Percentiles rank a stretch among this genome's conserved stretches.
phyloP scores from a whole-genome alignment of 2,797 vertebrate genomes.

The Falco peregrinus region DNA sequence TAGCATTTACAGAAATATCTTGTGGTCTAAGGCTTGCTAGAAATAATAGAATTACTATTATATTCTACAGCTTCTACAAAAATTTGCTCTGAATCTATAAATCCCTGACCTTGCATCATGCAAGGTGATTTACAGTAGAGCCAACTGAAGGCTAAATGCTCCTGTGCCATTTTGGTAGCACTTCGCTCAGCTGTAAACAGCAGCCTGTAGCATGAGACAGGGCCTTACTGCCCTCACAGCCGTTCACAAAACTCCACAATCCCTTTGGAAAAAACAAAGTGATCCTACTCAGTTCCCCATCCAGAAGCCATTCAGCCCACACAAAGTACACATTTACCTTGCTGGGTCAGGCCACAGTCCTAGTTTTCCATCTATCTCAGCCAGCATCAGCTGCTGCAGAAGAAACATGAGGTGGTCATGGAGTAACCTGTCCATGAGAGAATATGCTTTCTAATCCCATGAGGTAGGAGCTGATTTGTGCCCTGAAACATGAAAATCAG shows the following conservation, averaged over 20 bases:
- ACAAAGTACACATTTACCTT: neutral
- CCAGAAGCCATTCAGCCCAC: neutral
- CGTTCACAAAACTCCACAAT: neutral
- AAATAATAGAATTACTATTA: neutral
- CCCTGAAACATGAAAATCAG: neutral
- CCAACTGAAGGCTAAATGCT: neutral
- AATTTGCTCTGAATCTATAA: neutral
- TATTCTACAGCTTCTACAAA: neutral
- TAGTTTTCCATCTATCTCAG: neutral
- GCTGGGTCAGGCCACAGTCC: neutral
- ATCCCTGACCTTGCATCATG: neutral
- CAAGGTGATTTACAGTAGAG: neutral
- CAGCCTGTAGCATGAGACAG: neutral
- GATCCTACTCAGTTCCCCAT: neutral
- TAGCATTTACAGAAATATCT: neutral
- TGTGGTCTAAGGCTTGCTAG: neutral
- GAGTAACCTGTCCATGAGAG: neutral
- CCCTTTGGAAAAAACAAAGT: neutral
- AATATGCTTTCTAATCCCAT: neutral
- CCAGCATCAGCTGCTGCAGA: neutral
- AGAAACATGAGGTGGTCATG: neutral
- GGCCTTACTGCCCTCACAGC: neutral
- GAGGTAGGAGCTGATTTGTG: neutral
- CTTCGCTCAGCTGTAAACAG: neutral
- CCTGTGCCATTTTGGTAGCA: neutral